Evolutionary conservation across 2,888 invertebrate species (phyloP).

Genomic region (Brachypalpus laphriformis): DNA sequence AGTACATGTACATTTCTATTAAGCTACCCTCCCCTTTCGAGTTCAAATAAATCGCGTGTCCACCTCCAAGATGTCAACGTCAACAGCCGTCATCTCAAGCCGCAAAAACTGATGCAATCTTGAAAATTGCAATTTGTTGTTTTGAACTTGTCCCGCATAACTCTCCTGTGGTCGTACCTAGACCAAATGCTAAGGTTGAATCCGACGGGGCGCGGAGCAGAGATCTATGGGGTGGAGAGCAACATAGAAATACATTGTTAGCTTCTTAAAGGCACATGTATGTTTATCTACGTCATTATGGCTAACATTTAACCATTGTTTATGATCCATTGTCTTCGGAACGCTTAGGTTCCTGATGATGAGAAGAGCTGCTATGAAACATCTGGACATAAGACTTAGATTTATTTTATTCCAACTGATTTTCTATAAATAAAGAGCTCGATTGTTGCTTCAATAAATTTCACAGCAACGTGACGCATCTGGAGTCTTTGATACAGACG

Average conservation of each 20-base stretch:
- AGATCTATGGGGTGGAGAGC: conserved; percentile 19
- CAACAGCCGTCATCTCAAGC: conserved; percentile 21
- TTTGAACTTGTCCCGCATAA: conserved; percentile 67
- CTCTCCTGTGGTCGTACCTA: conserved; percentile 26
- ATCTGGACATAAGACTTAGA: conserved; percentile 50
- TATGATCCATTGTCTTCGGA: conserved; percentile 63
- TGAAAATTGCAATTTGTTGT: conserved; percentile 49
- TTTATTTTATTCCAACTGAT: conserved; percentile 54
- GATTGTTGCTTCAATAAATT: conserved; percentile 30
- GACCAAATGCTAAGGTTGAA: conserved; percentile 53
- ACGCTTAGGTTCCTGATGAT: conserved; percentile 28
- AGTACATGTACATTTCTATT: conserved; percentile 12
- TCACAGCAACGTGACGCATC: conserved; percentile 3
- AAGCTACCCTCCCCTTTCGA: conserved; percentile 46
- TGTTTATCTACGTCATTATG: conserved; percentile 67
- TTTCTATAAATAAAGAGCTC: conserved; percentile 15
- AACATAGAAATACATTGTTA: conserved; percentile 57
- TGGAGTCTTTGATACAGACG: not conserved
- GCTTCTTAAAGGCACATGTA: conserved; percentile 19
- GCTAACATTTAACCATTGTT: conserved; percentile 62
- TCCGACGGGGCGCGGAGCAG: not conserved
- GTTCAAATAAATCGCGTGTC: conserved; percentile 24
- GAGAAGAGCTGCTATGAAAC: conserved; percentile 47
- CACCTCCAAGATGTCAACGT: conserved; percentile 61
- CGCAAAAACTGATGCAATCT: conserved; percentile 56